Evolutionary conservation across 2,797 vertebrate genomes (phyloP), one percentile per base, ranked within the genome.

Genomic region (Microctenopoma steveboyesi): DNA sequence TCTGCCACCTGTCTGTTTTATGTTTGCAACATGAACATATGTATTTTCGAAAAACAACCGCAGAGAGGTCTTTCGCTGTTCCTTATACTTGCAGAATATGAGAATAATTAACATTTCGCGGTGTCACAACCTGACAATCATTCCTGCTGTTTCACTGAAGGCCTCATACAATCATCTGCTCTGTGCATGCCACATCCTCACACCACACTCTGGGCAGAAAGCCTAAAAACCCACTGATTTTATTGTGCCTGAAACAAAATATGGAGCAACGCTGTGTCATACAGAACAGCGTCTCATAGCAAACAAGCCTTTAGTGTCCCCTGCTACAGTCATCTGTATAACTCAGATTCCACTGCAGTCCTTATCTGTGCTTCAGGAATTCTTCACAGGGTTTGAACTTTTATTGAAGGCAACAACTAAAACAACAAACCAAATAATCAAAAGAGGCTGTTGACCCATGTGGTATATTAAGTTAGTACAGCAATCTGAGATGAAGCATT

Each of bases 161-260:
- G 43, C 72, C 54, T 76, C 42, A 16, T 5, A 25, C 59, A 62
- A 48, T 33, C 58, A 48, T 71, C 69, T 74, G 62, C 73, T 57
- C 27, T 56, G 33, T 52, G 42, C 50, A 15, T 55, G 71, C 50
- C 67, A 68, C 65, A 56, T 64, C 28, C 2, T 39, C 37, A 22
- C 30, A 53, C 54, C 48, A 79, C 62, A 78, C 46, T 78, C 79
- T 14, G 59, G 70, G 79, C 84, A 76, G 28, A 54, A 35, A 42
- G 77, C 71, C 74, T 71, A 87, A 85, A 73, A 86, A 64, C 77
- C 65, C 64, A 76, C 65, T 54, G 62, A 76, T 74, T 83, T 62
- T 22, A 86, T 83, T 82, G 66, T 43, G 64, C 68, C 59, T 72
- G 82, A 78, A 86, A 84, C 59, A 56, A 80, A 84, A 82, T 77